phyloP scores from a whole-genome alignment of 2,797 vertebrate genomes.

The Scolopax bukidnonensis region DNA sequence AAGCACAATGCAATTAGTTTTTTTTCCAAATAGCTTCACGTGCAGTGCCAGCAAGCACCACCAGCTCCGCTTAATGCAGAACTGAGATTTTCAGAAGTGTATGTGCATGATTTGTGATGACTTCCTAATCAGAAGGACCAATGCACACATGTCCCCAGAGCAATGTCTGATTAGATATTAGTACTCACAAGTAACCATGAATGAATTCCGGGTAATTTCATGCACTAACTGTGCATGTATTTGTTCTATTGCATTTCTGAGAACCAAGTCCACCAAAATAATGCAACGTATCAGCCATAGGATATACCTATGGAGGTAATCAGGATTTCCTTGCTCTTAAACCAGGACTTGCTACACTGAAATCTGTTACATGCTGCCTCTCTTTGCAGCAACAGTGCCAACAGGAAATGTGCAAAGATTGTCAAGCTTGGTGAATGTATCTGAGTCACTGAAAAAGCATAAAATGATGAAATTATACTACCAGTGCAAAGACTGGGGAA shows the following conservation, averaged over 20 bases:
- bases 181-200: not conserved
- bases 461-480: not conserved
- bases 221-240: not conserved
- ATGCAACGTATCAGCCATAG: not conserved
- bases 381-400: not conserved
- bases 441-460: not conserved
- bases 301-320: not conserved
- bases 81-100: not conserved
- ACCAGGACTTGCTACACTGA: not conserved
- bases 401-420: not conserved
- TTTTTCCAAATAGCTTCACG: not conserved
- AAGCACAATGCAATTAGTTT: not conserved
- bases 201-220: not conserved
- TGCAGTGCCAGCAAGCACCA: not conserved
- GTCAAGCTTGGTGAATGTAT: not conserved
- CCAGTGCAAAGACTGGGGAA: not conserved
- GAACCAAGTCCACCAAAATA: not conserved
- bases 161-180: not conserved
- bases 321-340: not conserved
- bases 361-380: not conserved
- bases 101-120: rapidly evolving
- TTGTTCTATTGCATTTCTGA: not conserved
- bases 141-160: not conserved
- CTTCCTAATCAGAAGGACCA: not conserved
- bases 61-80: not conserved